Base-by-base conservation (phyloP, 2,888 invertebrate genomes). In the Tricholauxania praeusta region DNA sequence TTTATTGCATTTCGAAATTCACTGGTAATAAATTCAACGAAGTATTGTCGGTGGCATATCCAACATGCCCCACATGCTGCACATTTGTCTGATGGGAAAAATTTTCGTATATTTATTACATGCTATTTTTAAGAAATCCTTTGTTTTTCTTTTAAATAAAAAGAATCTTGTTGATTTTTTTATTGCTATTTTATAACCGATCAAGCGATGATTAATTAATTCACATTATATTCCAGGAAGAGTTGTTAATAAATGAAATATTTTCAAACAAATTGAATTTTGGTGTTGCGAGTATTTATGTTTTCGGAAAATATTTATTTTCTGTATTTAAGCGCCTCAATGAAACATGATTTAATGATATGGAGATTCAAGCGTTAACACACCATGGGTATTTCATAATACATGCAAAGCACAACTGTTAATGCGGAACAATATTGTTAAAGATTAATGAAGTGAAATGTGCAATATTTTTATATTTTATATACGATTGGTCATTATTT, bases 191-290 rank as follows among this genome's bases (percentile, higher is more conserved):
- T 67, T 55, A 57, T 57, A 47, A 57, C 48, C 67, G 57, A 67
- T 55, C 57, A 22, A 14, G 17, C 48, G 48, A 19, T 67, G 67
- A 57, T 67, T 67, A 55, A 67, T 55, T 62, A 47, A 63, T 17
- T 63, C 17, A 4, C n/a, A 47, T 15, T 22, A 60, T 28, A 39
- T 62, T 62, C 60, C 60, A 47, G 60, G 60, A 62, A 62, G 39
- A 62, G 10, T 39, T 32, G 60, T 60, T 28, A n/a, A n/a, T 39
- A 39, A 39, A 10, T 10, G 39, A 39, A 32, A 62, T 62, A 14
- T 39, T 39, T 57, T 62, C 17, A 22, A 3, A 60, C 28, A 22
- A n/a, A 60, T 32, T 59, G 59, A 28, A 32, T 22, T 57, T 22
- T 19, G 28, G 14, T 19, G 2, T 19, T 57, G 12, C 19, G n/a